Evolutionary conservation across 2,797 vertebrate genomes (phyloP).

Genomic region (Masticophis lateralis): DNA sequence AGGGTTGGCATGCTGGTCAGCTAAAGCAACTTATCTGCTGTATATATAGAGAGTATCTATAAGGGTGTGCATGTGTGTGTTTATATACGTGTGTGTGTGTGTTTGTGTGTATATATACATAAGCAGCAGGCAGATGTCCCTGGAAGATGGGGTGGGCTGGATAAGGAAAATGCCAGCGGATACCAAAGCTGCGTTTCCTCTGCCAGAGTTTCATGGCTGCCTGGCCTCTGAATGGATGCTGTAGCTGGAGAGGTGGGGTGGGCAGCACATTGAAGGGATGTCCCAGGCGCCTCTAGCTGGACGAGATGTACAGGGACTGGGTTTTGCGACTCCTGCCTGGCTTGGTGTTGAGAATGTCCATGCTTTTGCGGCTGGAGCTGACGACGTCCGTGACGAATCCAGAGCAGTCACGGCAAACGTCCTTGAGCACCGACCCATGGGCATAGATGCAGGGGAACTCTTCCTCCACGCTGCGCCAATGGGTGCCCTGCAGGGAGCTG

Average conservation of each 20-base stretch:
- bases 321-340: slow-evolving; percentile 70
- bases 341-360: slow-evolving; percentile 86
- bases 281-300: slow-evolving; percentile 63
- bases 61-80: slow-evolving; percentile 68
- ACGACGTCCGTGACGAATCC: slow-evolving; percentile 88
- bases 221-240: background rate
- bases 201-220: background rate
- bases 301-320: slow-evolving; percentile 64
- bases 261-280: rapidly evolving
- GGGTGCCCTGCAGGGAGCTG: slow-evolving; percentile 82
- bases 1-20: background rate
- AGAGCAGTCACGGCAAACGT: slow-evolving; percentile 87
- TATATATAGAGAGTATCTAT: slow-evolving; percentile 67
- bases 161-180: background rate
- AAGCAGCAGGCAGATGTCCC: background rate
- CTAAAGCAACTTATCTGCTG: slow-evolving; percentile 16
- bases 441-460: slow-evolving; percentile 93
- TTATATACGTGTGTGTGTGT: slow-evolving; percentile 36
- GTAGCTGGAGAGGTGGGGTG: rapidly evolving
- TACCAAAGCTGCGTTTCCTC: background rate
- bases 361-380: slow-evolving; percentile 88
- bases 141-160: background rate
- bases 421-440: slow-evolving; percentile 85
- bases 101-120: slow-evolving; percentile 63
- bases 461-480: slow-evolving; percentile 83